These are phyloP conservation scores for Xylocopa sonorina DNA, from an alignment of 1,140 invertebrate genomes.

Conservation along the genomic window DNA sequence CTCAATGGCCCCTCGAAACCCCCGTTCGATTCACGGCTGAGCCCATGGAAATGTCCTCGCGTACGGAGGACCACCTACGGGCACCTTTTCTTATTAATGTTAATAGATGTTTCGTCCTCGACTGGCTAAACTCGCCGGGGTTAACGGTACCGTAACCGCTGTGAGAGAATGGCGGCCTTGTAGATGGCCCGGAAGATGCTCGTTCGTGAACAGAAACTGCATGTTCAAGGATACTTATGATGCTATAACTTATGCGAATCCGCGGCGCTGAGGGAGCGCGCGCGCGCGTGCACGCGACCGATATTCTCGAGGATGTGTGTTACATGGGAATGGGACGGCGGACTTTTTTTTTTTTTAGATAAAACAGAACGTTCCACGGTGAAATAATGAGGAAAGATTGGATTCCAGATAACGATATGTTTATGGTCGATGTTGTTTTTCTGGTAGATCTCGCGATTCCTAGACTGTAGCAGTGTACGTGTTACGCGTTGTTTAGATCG, in stretches of 20 bases:
- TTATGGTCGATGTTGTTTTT: too few species aligned
- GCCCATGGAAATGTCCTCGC: slow-evolving; percentile 46
- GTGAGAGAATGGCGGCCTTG: slow-evolving; percentile 68
- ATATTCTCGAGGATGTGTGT: slow-evolving; percentile 7
- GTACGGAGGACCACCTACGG: slow-evolving; percentile 71
- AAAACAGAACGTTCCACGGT: neutral
- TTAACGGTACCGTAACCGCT: slow-evolving; percentile 74
- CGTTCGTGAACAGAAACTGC: slow-evolving; percentile 41
- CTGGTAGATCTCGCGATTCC: too few species aligned
- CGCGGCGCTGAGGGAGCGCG: too few species aligned
- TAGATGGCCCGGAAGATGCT: slow-evolving; percentile 70
- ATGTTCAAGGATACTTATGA: slow-evolving; percentile 30
- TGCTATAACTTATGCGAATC: slow-evolving; percentile 28
- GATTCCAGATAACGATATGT: neutral
- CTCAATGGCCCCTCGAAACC: slow-evolving; percentile 7
- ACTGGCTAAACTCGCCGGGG: slow-evolving; percentile 69
- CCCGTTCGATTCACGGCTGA: neutral
- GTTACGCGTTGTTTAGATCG: too few species aligned
- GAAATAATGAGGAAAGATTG: neutral
- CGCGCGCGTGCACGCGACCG: neutral
- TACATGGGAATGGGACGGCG: neutral
- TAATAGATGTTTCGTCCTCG: slow-evolving; percentile 74
- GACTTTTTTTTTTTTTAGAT: neutral
- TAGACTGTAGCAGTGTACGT: too few species aligned
- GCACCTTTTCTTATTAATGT: slow-evolving; percentile 74